Percentiles rank a stretch among this genome's conserved stretches.
Conservation (phyloP, 2,797 vertebrate species). For the Telmatherina bonti region DNA sequence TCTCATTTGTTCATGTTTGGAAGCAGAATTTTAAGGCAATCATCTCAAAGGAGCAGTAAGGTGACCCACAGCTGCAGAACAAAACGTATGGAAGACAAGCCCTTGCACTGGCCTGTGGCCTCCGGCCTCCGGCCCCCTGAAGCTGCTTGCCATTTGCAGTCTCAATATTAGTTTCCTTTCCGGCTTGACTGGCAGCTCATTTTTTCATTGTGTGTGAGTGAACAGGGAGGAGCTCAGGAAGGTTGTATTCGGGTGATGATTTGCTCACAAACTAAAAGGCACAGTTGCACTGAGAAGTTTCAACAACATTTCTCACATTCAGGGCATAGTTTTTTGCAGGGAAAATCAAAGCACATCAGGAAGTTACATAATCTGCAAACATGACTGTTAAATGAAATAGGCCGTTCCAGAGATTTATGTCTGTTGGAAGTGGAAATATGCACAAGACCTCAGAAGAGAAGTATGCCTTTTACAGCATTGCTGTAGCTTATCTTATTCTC, state of each 20-base stretch:
- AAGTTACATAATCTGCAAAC: slow-evolving; percentile 41
- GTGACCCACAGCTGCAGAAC: slow-evolving; percentile 28
- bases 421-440: slow-evolving; percentile 43
- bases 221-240: slow-evolving; percentile 57
- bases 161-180: slow-evolving; percentile 39
- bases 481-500: slow-evolving; percentile 64
- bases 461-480: slow-evolving; percentile 26
- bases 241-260: slow-evolving; percentile 68
- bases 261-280: slow-evolving; percentile 45
- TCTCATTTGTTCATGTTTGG: slow-evolving; percentile 29
- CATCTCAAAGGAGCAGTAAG: slow-evolving; percentile 25
- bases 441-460: slow-evolving; percentile 34
- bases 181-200: slow-evolving; percentile 70
- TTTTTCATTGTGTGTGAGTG: slow-evolving; percentile 75
- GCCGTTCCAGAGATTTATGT: slow-evolving; percentile 64
- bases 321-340: slow-evolving; percentile 25
- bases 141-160: slow-evolving; percentile 13
- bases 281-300: slow-evolving; percentile 29
- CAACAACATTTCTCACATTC: slow-evolving; percentile 54
- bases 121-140: slow-evolving; percentile 11
- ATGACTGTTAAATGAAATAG: slow-evolving; percentile 29
- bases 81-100: slow-evolving; percentile 1
- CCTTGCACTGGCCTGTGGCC: slow-evolving; percentile 29
- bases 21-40: slow-evolving; percentile 12
- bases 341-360: slow-evolving; percentile 29